phyloP scores from a whole-genome alignment of 2,113 vertebrate genomes.

The Plectropomus leopardus region DNA sequence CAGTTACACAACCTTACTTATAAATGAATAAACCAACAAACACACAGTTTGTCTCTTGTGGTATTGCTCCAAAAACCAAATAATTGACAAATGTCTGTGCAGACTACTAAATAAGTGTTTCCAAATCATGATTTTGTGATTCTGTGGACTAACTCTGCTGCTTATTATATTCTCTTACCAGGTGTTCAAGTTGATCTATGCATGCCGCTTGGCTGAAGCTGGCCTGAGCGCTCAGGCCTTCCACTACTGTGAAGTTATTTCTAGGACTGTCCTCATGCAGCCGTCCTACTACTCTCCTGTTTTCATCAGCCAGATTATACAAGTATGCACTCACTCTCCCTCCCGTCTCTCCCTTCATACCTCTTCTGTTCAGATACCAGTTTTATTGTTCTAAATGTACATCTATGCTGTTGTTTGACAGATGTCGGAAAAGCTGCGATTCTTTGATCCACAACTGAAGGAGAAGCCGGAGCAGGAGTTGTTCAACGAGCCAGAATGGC shows the following conservation, averaged over 20 bases:
- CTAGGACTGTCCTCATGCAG: conserved; percentile 87
- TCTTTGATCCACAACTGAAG: conserved; percentile 96
- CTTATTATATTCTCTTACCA: conserved; percentile 59
- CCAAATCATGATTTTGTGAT: not conserved
- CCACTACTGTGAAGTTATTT: conserved; percentile 97
- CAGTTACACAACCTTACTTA: not conserved
- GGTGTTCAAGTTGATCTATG: conserved; percentile 98
- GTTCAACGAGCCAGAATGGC: conserved; percentile 90
- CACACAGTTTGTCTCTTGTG: not conserved
- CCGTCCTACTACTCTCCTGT: conserved; percentile 88
- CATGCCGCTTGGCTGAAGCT: conserved; percentile 93
- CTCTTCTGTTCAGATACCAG: not conserved
- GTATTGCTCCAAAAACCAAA: not conserved
- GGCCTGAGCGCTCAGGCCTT: conserved; percentile 96
- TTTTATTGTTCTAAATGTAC: not conserved
- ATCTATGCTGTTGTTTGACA: conserved; percentile 61
- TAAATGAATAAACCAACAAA: not conserved
- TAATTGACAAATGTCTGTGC: not conserved
- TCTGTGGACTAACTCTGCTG: not conserved
- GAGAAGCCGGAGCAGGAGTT: conserved; percentile 96
- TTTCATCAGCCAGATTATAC: conserved; percentile 91
- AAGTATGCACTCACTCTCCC: conserved; percentile 81
- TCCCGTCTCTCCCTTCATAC: not conserved
- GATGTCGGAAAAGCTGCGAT: conserved; percentile 92
- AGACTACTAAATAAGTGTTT: not conserved